Evolutionary conservation across 2,113 vertebrate species (phyloP).

Genomic region (Lichenostomus cassidix): DNA sequence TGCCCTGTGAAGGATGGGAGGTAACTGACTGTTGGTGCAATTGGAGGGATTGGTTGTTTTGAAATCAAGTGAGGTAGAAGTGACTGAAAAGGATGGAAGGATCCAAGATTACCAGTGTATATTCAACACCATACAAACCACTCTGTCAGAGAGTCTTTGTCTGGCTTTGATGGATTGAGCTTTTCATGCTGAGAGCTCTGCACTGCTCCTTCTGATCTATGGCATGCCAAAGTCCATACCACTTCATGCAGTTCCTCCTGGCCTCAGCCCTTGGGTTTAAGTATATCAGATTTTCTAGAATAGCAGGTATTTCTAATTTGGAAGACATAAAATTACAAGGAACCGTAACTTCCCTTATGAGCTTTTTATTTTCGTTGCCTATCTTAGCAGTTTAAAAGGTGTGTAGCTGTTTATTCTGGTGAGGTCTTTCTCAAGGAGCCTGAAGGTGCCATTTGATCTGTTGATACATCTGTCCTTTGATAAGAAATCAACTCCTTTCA

Average conservation of each 20-base stretch:
- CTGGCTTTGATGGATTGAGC: background rate
- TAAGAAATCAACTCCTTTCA: background rate
- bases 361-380: background rate
- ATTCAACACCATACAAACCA: background rate
- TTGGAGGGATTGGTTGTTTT: background rate
- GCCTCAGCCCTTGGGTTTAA: background rate
- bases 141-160: background rate
- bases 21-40: background rate
- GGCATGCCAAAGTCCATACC: background rate
- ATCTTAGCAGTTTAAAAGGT: background rate
- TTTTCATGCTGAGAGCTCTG: background rate
- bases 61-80: background rate
- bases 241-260: background rate
- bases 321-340: background rate
- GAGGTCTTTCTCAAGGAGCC: background rate
- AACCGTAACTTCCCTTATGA: background rate
- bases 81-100: background rate
- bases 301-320: background rate
- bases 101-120: background rate
- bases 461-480: background rate
- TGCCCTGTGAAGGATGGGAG: background rate
- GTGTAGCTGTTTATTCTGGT: background rate
- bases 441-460: background rate
- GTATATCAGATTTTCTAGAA: background rate
- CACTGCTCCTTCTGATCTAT: background rate